Base-by-base conservation (phyloP, 1,140 invertebrate species). In the Gonatopus flavifemur region DNA sequence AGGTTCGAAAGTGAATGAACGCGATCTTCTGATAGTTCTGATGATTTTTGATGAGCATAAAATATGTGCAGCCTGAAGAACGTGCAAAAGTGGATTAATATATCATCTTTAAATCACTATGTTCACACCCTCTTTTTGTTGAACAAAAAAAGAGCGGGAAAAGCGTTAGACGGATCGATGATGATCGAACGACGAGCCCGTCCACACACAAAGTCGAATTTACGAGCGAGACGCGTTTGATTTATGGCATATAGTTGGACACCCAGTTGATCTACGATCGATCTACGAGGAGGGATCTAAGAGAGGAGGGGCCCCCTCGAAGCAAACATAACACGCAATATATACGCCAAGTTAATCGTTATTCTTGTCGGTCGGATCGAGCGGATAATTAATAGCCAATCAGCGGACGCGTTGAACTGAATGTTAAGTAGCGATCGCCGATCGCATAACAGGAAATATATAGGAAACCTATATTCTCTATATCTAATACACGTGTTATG, bases 371-470 rank as follows among this genome's bases (percentile, higher is more conserved):
- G 62, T 55, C 25, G 45, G 52, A 52, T 55, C 42, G 36, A 22
- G 35, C 35, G 58, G 62, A 61, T 61, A 65, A 65, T 65, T 65
- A 65, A 65, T 65, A 65, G 62, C 62, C 62, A 65, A 65, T 65
- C 62, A 65, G 49, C 62, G 58, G 46, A 49, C 52, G 47, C 53
- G 62, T 59, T 43, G 62, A 25, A 36, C 37, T 58, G 62, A 65
- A 65, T 65, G 61, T 65, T 65, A 65, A 65, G 62, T 38, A 62
- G 62, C 58, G n/a, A 25, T n/a, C n/a, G n/a, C n/a, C n/a, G n/a
- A n/a, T n/a, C n/a, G n/a, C n/a, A n/a, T n/a, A n/a, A n/a, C n/a
- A n/a, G n/a, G n/a, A n/a, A n/a, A n/a, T n/a, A n/a, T n/a, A n/a
- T n/a, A n/a, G n/a, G n/a, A n/a, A n/a, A n/a, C n/a, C n/a, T n/a